These are phyloP conservation scores for Aphaenogaster ashmeadi DNA, from an alignment of 1,140 invertebrate species.

Conservation along the genomic window DNA sequence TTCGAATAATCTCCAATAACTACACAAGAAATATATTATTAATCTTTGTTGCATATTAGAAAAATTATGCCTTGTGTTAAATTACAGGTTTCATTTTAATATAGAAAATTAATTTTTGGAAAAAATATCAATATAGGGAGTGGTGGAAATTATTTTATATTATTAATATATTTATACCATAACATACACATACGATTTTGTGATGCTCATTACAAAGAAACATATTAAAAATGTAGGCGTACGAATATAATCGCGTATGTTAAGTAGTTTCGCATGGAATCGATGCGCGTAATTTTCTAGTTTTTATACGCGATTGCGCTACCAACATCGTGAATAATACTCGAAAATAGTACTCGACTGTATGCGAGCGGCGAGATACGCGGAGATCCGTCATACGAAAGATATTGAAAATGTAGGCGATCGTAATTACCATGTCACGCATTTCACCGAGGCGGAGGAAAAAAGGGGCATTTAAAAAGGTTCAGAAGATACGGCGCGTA, in stretches of 20 bases:
- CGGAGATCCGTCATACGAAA: slow-evolving; percentile 5
- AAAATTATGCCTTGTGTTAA: neutral
- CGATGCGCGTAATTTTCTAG: neutral
- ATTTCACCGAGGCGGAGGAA: slow-evolving; percentile 25
- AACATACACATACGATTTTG: neutral
- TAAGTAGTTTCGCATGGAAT: neutral
- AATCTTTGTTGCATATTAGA: neutral
- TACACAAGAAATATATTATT: slow-evolving; percentile 79
- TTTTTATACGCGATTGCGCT: neutral
- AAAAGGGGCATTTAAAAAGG: slow-evolving; percentile 19
- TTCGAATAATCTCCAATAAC: slow-evolving; percentile 94
- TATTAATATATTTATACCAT: neutral
- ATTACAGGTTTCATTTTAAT: neutral
- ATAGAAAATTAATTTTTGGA: neutral
- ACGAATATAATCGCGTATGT: neutral
- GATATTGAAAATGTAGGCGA: slow-evolving; percentile 39
- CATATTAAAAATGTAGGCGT: neutral
- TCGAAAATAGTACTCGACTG: slow-evolving; percentile 18
- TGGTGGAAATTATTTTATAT: neutral
- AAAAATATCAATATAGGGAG: neutral
- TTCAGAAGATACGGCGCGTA: slow-evolving; percentile 1
- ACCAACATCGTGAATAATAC: slow-evolving; percentile 3
- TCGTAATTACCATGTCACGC: slow-evolving; percentile 26
- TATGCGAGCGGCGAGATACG: neutral
- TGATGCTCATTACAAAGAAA: neutral